Evolutionary conservation across 2,797 vertebrate species (phyloP).

Genomic region (Hypotaenidia okinawae): DNA sequence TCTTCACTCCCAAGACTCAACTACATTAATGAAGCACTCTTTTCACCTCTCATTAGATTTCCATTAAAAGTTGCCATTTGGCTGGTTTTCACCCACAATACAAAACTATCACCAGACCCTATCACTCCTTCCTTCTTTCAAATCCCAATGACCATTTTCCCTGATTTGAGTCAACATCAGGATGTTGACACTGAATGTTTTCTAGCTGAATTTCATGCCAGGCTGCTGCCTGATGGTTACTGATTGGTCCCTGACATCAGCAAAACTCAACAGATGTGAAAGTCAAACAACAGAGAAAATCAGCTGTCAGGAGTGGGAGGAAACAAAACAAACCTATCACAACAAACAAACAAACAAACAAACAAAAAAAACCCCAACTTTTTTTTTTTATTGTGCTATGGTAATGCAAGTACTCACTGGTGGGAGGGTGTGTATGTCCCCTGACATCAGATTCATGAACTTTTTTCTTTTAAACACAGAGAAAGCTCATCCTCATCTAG

Average conservation of each 20-base stretch:
- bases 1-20: neutral
- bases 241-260: neutral
- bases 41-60: neutral
- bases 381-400: neutral
- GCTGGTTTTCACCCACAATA: neutral
- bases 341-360: neutral
- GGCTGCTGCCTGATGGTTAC: neutral
- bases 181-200: neutral
- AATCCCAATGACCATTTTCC: neutral
- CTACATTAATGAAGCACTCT: neutral
- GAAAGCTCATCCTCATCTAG: neutral
- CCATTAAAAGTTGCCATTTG: neutral
- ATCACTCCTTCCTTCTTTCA: neutral
- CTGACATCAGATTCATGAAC: neutral
- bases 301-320: accelerated
- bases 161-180: neutral
- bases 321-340: neutral
- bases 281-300: neutral
- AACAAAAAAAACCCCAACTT: neutral
- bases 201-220: neutral
- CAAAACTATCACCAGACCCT: neutral
- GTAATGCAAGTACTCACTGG: neutral
- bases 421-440: neutral
- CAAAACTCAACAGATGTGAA: neutral
- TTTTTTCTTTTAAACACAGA: neutral